phyloP scores from a whole-genome alignment of 30 jellyfish, hydroid and myxozoan genomes.

The Aurelia aurita complex sp. Pacific region DNA sequence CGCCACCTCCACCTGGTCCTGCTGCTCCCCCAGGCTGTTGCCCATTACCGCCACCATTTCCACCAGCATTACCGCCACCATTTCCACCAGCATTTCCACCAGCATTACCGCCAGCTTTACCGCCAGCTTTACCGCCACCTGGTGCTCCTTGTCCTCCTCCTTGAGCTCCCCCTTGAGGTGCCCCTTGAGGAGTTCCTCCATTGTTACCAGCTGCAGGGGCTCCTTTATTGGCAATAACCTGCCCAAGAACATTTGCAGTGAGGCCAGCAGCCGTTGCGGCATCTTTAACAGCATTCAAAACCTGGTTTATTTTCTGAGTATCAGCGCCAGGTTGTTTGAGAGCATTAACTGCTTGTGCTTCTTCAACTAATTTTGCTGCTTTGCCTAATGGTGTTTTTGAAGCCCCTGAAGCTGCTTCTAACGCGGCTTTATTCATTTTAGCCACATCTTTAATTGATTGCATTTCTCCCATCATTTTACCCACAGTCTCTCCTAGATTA shows the following conservation, averaged over 20 bases:
- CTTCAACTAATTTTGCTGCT: slow-evolving; percentile 67
- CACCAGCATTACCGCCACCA: slow-evolving; percentile 11
- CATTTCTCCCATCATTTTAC: slow-evolving; percentile 80
- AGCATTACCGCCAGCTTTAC: slow-evolving; percentile 5
- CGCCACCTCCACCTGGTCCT: slow-evolving; percentile 54
- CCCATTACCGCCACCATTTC: slow-evolving; percentile 37
- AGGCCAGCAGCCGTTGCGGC: slow-evolving; percentile 92
- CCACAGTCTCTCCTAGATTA: slow-evolving; percentile 81
- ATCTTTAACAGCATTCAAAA: slow-evolving; percentile 79
- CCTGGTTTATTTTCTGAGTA: slow-evolving; percentile 90
- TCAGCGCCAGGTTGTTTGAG: slow-evolving; percentile 74
- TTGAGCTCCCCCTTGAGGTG: slow-evolving; percentile 11
- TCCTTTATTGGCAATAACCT: slow-evolving; percentile 40
- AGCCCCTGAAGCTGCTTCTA: slow-evolving; percentile 79
- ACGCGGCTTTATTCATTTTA: slow-evolving; percentile 72
- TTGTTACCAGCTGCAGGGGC: slow-evolving; percentile 14
- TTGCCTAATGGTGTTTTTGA: slow-evolving; percentile 55
- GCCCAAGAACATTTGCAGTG: slow-evolving; percentile 73
- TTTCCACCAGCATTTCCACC: slow-evolving; percentile 2
- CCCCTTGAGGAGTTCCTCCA: background rate
- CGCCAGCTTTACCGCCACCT: background rate
- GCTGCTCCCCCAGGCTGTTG: slow-evolving; percentile 46
- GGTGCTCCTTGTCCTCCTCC: slow-evolving; percentile 1
- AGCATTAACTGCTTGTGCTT: slow-evolving; percentile 29
- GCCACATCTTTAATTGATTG: slow-evolving; percentile 78